Conservation (phyloP, 2,888 invertebrate species). For the Agrochola litura region DNA sequence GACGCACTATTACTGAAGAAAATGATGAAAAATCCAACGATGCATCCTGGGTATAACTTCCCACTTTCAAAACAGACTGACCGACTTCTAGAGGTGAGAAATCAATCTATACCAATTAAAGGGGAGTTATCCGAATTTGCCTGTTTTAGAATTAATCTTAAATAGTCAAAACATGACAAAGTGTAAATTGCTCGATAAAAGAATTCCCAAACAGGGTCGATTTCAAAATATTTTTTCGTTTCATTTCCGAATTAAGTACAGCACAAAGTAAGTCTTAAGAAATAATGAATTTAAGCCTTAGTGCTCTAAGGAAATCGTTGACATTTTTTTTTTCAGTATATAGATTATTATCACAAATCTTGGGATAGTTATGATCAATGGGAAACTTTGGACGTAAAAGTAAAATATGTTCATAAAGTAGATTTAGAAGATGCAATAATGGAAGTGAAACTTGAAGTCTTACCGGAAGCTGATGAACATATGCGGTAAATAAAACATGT, state of each 20-base stretch:
- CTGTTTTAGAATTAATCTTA: too few relatives aligned
- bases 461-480: conserved; percentile 71
- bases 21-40: conserved; percentile 81
- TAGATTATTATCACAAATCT: conserved; percentile 71
- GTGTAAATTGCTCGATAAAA: too few relatives aligned
- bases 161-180: too few relatives aligned
- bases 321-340: conserved; percentile 64
- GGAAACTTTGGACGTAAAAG: conserved; percentile 73
- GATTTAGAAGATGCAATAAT: conserved; percentile 71
- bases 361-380: conserved; percentile 77
- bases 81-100: conserved; percentile 70
- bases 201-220: too few relatives aligned
- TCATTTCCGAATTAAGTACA: too few relatives aligned
- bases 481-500: conserved; percentile 73
- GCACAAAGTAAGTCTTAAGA: too few relatives aligned
- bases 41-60: conserved; percentile 82
- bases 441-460: conserved; percentile 74
- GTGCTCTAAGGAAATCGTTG: neutral
- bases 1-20: conserved; percentile 76
- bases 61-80: conserved; percentile 76
- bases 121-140: too few relatives aligned
- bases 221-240: too few relatives aligned
- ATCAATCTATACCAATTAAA: too few relatives aligned
- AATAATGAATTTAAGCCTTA: too few relatives aligned
- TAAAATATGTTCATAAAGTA: conserved; percentile 70